These are phyloP conservation scores for Phyllotreta striolata DNA, from an alignment of 2,888 invertebrate species.

Conservation along the genomic window DNA sequence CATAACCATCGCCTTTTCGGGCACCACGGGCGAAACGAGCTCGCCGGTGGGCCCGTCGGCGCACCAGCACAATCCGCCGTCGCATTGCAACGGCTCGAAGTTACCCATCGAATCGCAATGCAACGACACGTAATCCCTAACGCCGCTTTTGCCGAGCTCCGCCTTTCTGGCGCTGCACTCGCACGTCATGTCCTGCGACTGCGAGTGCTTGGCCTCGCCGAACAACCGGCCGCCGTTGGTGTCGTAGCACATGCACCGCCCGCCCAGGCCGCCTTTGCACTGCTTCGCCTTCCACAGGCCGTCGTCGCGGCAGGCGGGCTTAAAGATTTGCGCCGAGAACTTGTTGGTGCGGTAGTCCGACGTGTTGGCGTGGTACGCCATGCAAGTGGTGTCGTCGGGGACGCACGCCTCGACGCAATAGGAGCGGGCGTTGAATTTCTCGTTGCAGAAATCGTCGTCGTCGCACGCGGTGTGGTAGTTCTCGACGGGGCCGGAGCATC, in stretches of 20 bases:
- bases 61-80: conserved; percentile 74
- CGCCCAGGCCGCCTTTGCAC: conserved; percentile 71
- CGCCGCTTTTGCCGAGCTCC: conserved; percentile 61
- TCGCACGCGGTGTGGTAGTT: conserved; percentile 2
- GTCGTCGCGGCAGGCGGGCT: conserved; percentile 66
- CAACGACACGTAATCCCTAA: conserved; percentile 63
- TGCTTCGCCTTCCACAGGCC: conserved; percentile 70
- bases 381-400: conserved; percentile 39
- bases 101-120: conserved; percentile 73
- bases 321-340: conserved; percentile 46
- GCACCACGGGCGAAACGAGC: conserved; percentile 65
- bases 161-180: conserved; percentile 71
- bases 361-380: conserved; percentile 48
- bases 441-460: conserved; percentile 23
- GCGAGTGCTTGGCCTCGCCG: conserved; percentile 69
- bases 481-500: conserved; percentile 40
- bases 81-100: conserved; percentile 74
- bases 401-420: conserved; percentile 32
- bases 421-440: conserved; percentile 8
- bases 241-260: conserved; percentile 75
- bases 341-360: conserved; percentile 39
- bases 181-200: conserved; percentile 71
- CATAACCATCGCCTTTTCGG: conserved; percentile 65
- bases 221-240: conserved; percentile 69
- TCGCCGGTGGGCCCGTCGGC: conserved; percentile 69